Evolutionary conservation across 2,113 vertebrate species (phyloP).

Genomic region (Tauraco erythrolophus): DNA sequence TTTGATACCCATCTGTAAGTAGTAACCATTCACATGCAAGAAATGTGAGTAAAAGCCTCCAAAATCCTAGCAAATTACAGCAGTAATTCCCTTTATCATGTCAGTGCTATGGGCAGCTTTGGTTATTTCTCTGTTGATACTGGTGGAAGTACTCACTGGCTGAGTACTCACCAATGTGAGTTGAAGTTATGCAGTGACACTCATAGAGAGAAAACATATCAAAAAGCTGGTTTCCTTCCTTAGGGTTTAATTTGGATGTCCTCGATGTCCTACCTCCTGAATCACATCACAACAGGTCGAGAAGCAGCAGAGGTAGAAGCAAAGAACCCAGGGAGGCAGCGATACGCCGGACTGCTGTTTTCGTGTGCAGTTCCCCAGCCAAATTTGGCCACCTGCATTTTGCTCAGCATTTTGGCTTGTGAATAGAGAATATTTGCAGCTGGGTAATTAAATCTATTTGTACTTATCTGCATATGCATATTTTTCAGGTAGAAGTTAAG

Average conservation of each 20-base stretch:
- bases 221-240: not conserved
- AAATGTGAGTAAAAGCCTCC: not conserved
- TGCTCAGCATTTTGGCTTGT: slow-evolving; percentile 15
- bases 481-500: not conserved
- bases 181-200: not conserved
- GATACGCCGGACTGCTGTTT: not conserved
- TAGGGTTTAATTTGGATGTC: not conserved
- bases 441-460: slow-evolving; percentile 47
- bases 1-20: not conserved
- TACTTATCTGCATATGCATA: not conserved
- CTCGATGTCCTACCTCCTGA: not conserved
- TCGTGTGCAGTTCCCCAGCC: not conserved
- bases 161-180: not conserved
- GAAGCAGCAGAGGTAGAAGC: not conserved
- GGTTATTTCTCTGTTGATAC: not conserved
- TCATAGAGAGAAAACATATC: not conserved
- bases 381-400: slow-evolving; percentile 24
- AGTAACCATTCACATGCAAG: not conserved
- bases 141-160: not conserved
- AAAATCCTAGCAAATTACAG: not conserved
- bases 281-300: not conserved
- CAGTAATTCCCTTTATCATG: not conserved
- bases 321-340: not conserved
- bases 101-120: not conserved
- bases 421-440: slow-evolving; percentile 29